phyloP scores from a whole-genome alignment of 2,797 vertebrate genomes.

The Enteromius argenteus region DNA sequence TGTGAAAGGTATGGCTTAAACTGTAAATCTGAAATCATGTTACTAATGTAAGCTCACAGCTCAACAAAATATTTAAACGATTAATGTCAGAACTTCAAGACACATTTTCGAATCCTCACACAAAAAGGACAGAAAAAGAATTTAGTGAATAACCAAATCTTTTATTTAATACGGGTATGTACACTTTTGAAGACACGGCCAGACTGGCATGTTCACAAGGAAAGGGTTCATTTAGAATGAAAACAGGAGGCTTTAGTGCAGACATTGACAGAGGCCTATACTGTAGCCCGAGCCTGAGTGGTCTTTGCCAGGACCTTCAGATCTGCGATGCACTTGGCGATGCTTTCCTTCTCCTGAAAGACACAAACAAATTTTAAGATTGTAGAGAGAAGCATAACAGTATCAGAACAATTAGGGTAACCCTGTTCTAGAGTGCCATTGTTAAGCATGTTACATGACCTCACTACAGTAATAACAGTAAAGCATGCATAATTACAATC shows the following conservation, averaged over 20 bases:
- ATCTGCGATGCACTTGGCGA: constrained; percentile 93
- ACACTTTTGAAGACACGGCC: constrained; percentile 76
- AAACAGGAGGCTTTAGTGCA: constrained; percentile 65
- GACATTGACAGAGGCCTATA: constrained; percentile 63
- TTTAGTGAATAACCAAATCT: constrained; percentile 71
- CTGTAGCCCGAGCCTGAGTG: constrained; percentile 74
- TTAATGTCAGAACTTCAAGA: not conserved
- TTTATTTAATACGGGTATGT: constrained; percentile 82
- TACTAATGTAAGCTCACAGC: not conserved
- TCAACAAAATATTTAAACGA: not conserved
- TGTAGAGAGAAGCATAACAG: not conserved
- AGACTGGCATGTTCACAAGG: constrained; percentile 69
- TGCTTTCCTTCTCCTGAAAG: constrained; percentile 92
- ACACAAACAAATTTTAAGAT: constrained; percentile 39
- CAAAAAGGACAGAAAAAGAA: constrained; percentile 40
- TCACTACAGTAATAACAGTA: not conserved
- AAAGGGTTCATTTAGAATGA: constrained; percentile 76
- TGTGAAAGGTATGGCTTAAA: not conserved
- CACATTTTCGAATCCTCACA: not conserved
- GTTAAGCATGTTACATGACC: not conserved
- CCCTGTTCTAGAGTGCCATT: not conserved
- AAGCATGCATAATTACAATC: not conserved
- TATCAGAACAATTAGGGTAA: not conserved
- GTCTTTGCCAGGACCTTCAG: constrained; percentile 87
- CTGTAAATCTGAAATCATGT: not conserved